Evolutionary conservation across 2,113 vertebrate species (phyloP).

Genomic region (Hippocampus mohnikei): DNA sequence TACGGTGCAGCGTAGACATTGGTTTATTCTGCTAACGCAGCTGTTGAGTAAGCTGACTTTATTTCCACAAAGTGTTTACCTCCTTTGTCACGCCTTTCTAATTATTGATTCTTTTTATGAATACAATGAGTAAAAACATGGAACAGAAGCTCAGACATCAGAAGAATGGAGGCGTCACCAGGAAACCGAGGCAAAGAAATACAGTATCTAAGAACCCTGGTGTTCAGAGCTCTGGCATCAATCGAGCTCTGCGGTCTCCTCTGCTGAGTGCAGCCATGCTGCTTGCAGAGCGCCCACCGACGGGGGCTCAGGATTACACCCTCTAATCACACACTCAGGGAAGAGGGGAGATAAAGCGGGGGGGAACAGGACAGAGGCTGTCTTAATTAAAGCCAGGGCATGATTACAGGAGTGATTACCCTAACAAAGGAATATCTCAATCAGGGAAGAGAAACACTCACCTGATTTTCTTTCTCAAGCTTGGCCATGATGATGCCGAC

Average conservation of each 20-base stretch:
- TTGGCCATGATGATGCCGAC: constrained; percentile 87
- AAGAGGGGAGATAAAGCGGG: constrained; percentile 5
- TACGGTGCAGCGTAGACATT: constrained; percentile 5
- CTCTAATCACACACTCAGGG: constrained; percentile 65
- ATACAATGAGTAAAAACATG: constrained; percentile 31
- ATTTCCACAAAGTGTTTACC: constrained; percentile 74
- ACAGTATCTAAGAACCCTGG: constrained; percentile 54
- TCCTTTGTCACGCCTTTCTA: constrained; percentile 75
- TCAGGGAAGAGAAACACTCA: constrained; percentile 70
- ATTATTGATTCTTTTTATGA: constrained; percentile 77
- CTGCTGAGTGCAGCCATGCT: constrained; percentile 55
- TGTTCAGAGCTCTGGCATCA: constrained; percentile 42
- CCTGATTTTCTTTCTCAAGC: constrained; percentile 94
- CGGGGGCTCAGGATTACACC: constrained; percentile 54
- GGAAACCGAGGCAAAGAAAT: constrained; percentile 64
- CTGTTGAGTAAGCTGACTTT: constrained; percentile 67
- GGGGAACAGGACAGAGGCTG: constrained; percentile 48
- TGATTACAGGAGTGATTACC: constrained; percentile 77
- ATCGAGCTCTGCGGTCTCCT: constrained; percentile 39
- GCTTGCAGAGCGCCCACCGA: constrained; percentile 47
- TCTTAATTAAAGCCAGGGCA: constrained; percentile 72
- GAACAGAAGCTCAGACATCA: constrained; percentile 33
- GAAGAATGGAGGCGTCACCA: constrained; percentile 48
- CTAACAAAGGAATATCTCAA: constrained; percentile 69
- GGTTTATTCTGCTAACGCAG: constrained; percentile 63